Percentiles rank a stretch among this genome's conserved stretches.
Conservation (phyloP, 2,113 vertebrate genomes). For the Antigone vipio region DNA sequence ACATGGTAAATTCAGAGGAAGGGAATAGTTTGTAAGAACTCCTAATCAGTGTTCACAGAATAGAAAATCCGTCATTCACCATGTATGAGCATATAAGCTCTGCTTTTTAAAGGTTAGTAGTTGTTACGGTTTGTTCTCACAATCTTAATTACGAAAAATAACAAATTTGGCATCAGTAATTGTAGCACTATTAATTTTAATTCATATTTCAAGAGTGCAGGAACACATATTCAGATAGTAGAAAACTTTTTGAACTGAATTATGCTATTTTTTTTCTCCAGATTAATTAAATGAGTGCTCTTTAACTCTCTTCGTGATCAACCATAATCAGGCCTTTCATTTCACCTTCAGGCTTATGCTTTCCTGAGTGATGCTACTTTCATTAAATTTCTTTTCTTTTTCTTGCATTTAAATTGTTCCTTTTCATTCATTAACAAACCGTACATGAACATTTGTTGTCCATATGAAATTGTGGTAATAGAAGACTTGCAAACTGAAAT, state of each 20-base stretch:
- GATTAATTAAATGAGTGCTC: slow-evolving; percentile 29
- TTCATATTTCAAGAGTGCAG: slow-evolving; percentile 1
- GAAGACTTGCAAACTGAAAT: slow-evolving; percentile 14
- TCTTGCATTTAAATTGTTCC: slow-evolving; percentile 6
- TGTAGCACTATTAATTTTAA: not conserved
- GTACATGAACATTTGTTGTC: slow-evolving; percentile 30
- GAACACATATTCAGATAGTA: not conserved
- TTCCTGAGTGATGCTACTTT: not conserved
- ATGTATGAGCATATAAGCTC: not conserved
- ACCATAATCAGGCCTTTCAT: not conserved
- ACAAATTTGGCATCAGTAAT: not conserved
- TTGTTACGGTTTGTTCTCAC: not conserved
- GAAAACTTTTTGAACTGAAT: not conserved
- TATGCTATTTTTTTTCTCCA: not conserved
- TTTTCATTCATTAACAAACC: slow-evolving; percentile 29
- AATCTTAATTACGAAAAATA: slow-evolving; percentile 26
- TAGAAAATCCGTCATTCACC: not conserved
- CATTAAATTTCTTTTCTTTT: slow-evolving; percentile 9
- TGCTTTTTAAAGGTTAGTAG: slow-evolving; percentile 22
- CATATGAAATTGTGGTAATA: slow-evolving; percentile 7
- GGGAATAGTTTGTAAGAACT: not conserved
- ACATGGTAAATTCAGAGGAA: not conserved
- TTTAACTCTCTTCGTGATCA: slow-evolving; percentile 14
- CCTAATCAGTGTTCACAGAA: not conserved
- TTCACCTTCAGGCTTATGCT: slow-evolving; percentile 10